A percentile compares a stretch with the other conserved stretches of the same genome.
These are phyloP conservation scores for Orius insidiosus DNA, from an alignment of 1,140 invertebrate genomes.

Conservation along the genomic window DNA sequence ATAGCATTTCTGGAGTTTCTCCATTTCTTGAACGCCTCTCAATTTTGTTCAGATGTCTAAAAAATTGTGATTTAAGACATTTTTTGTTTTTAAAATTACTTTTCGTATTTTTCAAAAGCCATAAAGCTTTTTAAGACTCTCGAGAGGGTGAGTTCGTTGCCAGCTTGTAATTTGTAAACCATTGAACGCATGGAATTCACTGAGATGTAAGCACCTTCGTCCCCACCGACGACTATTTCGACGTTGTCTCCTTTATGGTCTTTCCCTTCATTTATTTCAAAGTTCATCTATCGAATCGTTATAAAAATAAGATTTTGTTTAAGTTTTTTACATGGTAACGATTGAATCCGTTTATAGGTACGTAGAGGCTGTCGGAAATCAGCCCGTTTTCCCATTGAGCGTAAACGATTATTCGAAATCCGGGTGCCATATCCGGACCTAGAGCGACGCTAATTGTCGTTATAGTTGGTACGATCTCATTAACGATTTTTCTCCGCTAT, in stretches of 20 bases:
- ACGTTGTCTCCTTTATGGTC: slow-evolving; percentile 26
- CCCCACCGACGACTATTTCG: slow-evolving; percentile 24
- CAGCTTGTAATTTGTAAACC: slow-evolving; percentile 27
- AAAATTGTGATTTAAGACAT: slow-evolving; percentile 9
- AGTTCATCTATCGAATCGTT: slow-evolving; percentile 13
- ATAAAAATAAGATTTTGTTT: too few relatives aligned
- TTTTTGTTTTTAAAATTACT: slow-evolving; percentile 20
- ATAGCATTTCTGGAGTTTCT: slow-evolving; percentile 23
- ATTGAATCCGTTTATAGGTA: slow-evolving; percentile 36
- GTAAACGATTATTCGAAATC: slow-evolving; percentile 36
- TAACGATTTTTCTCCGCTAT: slow-evolving; percentile 23
- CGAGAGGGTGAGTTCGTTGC: slow-evolving; percentile 26
- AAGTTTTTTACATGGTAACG: slow-evolving; percentile 27
- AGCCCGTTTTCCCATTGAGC: slow-evolving; percentile 30
- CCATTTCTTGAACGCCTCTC: slow-evolving; percentile 25
- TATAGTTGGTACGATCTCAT: slow-evolving; percentile 20
- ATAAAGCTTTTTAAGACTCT: slow-evolving; percentile 25
- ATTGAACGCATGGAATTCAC: slow-evolving; percentile 23
- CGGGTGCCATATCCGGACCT: slow-evolving; percentile 38
- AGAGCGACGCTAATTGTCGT: slow-evolving; percentile 29
- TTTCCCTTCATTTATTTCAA: slow-evolving; percentile 27
- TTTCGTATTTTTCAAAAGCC: slow-evolving; percentile 24
- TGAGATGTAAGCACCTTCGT: slow-evolving; percentile 27
- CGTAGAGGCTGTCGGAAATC: slow-evolving; percentile 34
- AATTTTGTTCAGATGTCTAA: slow-evolving; percentile 22